These are phyloP conservation scores for Euborellia annulipes DNA, from an alignment of 1,140 invertebrate species.

Conservation along the genomic window DNA sequence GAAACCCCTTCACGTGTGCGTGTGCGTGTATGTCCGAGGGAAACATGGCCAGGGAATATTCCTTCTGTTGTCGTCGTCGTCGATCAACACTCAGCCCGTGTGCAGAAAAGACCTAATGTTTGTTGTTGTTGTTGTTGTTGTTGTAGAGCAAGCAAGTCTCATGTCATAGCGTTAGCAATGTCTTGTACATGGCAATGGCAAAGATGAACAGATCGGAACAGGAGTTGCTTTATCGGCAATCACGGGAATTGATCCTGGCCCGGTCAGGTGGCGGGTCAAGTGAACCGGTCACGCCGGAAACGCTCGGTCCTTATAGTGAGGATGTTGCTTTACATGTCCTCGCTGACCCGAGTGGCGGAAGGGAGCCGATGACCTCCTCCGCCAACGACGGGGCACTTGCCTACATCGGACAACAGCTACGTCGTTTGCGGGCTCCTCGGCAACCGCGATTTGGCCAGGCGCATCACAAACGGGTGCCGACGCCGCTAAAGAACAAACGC, in stretches of 20 bases:
- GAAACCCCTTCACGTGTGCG: no score
- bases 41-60: no score
- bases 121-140: no score
- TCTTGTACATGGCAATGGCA: slow-evolving; percentile 4
- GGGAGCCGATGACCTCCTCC: background rate
- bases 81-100: no score
- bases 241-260: slow-evolving; percentile 33
- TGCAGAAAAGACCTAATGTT: no score
- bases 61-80: no score
- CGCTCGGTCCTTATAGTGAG: slow-evolving; percentile 8
- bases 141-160: no score
- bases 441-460: slow-evolving; percentile 35
- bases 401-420: slow-evolving; percentile 27
- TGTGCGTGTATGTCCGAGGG: no score
- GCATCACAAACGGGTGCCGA: slow-evolving; percentile 40
- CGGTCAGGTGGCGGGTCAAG: slow-evolving; percentile 11
- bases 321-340: no score
- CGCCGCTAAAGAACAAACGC: slow-evolving; percentile 37
- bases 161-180: no score
- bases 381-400: slow-evolving; percentile 27
- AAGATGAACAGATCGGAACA: slow-evolving; percentile 45
- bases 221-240: slow-evolving; percentile 39
- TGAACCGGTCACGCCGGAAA: slow-evolving; percentile 19
- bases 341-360: background rate
- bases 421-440: slow-evolving; percentile 26